These are phyloP conservation scores for Myiozetetes cayanensis DNA, from an alignment of 2,113 vertebrate genomes.

Conservation along the genomic window DNA sequence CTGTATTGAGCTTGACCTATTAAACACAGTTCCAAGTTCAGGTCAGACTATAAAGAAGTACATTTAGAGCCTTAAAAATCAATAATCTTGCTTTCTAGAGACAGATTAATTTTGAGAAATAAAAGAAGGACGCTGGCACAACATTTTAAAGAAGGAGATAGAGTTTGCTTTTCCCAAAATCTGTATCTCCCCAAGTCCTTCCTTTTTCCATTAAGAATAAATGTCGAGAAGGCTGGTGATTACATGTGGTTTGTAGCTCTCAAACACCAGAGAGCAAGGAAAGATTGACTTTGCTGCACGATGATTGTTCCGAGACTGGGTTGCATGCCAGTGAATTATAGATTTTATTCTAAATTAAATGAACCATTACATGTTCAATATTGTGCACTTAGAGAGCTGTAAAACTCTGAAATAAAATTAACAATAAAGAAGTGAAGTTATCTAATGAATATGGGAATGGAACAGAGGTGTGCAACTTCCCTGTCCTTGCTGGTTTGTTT, in stretches of 20 bases:
- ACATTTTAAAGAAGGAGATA: background rate
- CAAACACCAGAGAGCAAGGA: background rate
- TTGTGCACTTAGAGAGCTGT: background rate
- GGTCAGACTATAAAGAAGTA: background rate
- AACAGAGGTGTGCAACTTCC: background rate
- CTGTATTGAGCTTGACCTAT: background rate
- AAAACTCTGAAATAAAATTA: slow-evolving; percentile 35
- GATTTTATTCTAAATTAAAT: slow-evolving; percentile 23
- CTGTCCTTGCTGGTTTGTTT: background rate
- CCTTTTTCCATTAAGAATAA: background rate
- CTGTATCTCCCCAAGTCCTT: background rate
- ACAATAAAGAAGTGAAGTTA: background rate
- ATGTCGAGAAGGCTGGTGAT: background rate
- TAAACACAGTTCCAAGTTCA: background rate
- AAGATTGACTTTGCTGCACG: background rate
- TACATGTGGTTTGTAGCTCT: background rate
- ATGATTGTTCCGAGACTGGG: background rate
- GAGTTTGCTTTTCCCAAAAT: background rate
- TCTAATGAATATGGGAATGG: background rate
- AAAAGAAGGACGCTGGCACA: background rate
- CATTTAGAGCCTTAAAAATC: background rate
- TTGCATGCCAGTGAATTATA: background rate
- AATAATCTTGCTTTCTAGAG: background rate
- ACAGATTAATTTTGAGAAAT: background rate
- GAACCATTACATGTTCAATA: background rate